A percentile compares a stretch with the other conserved stretches of the same genome.
Evolutionary conservation across 2,113 vertebrate species (phyloP).

Genomic region (Butorides virescens): DNA sequence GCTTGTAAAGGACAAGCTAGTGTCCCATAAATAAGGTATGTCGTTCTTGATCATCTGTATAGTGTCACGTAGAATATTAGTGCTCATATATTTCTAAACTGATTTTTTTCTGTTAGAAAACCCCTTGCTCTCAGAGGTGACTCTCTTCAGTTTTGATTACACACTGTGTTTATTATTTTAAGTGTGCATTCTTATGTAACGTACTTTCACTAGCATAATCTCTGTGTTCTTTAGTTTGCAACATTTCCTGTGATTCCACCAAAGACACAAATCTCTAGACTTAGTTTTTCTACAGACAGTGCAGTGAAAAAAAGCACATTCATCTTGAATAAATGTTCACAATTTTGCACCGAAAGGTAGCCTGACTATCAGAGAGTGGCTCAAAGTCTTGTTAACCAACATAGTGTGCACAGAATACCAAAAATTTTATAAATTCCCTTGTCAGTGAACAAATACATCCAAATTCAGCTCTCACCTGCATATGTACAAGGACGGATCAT

Average conservation of each 20-base stretch:
- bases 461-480: not conserved
- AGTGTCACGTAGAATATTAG: not conserved
- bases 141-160: not conserved
- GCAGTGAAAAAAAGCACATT: not conserved
- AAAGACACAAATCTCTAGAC: not conserved
- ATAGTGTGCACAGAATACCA: not conserved
- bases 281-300: not conserved
- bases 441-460: not conserved
- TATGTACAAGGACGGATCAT: not conserved
- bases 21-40: not conserved
- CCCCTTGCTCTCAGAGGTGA: rapidly evolving
- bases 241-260: not conserved
- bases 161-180: not conserved
- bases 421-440: not conserved
- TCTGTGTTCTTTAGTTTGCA: not conserved
- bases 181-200: not conserved
- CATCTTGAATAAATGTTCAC: not conserved
- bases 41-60: not conserved
- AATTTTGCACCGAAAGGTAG: not conserved
- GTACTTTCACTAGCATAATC: not conserved
- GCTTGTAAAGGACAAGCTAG: not conserved
- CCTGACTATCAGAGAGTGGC: not conserved
- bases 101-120: not conserved
- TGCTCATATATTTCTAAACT: not conserved
- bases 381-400: not conserved